Evolutionary conservation across 2,797 vertebrate species (phyloP), one percentile per base, ranked within the genome.

Genomic region (Saxicola maurus): DNA sequence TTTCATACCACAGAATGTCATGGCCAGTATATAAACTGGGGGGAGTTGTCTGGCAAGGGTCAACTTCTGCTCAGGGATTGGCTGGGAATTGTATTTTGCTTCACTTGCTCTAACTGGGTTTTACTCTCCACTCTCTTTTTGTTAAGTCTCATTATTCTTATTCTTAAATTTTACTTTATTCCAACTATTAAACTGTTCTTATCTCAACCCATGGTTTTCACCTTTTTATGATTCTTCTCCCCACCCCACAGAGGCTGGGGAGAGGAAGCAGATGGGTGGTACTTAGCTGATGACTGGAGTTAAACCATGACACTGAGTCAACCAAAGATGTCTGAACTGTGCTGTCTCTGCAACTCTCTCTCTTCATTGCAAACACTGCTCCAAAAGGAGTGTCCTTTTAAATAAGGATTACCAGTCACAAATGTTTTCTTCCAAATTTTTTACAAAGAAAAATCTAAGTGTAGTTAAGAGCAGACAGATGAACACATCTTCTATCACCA

Each of bases 401-500:
- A 64, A 66, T 64, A 92, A 13, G 16, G 20, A 72, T 55, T 45
- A 38, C 17, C 17, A 51, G 28, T 43, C 62, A 53, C n/a, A 77
- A 53, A 6, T 35, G n/a, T 46, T 57, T 80, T 64, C 55, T 81
- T 72, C 31, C 17, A 17, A 27, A 31, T 59, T 55, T 78, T 68
- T 87, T 81, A 62, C 51, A 27, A 87, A 82, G 75, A 79, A 67
- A 81, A 80, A 68, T 51, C 35, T 89, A 59, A 17, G 17, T 0
- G 0, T 17, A 79, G 73, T 57, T 60, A 87, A 64, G 27, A 91
- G 31, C 33, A 86, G 66, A 69, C 2, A 82, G 59, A 78, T 17
- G 49, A 83, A 64, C 37, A 66, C 52, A 49, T 80, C 65, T 75
- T 90, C 76, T 48, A 64, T 72, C 74, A 48, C 2, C 18, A 86